Evolutionary conservation across 2,888 invertebrate species (phyloP), one percentile per base, ranked within the genome.

Genomic region (Macrosoma leucophasiata): DNA sequence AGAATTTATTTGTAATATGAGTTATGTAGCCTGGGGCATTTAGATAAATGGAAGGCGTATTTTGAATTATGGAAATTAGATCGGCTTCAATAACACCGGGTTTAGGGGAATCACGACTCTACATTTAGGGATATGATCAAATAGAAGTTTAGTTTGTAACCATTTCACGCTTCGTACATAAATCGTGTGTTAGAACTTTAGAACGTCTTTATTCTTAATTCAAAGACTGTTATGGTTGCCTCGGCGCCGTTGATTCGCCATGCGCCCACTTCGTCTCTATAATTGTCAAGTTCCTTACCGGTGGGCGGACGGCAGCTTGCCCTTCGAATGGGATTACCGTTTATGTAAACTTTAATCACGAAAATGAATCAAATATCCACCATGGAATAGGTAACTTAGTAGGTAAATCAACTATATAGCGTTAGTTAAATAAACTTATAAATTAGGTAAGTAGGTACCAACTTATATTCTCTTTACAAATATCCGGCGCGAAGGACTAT

Each of bases 201-300:
- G 28, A 25, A 36, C 28, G 38, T 29, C n/a, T n/a, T n/a, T n/a
- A n/a, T n/a, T n/a, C 34, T 35, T 33, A 33, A 34, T 37, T 35
- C 22, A 33, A 32, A 24, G 39, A 43, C 41, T 36, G 55, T 56
- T 60, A 62, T 55, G 58, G 60, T 45, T 45, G 51, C 49, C 50
- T 46, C 53, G 65, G 65, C 72, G 67, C 66, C 64, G 59, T 40
- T 36, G 49, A 65, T 68, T 69, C 59, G 69, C 55, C 47, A 58
- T 54, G 62, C 68, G 50, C 41, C 62, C 58, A 60, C 71, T 38
- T 43, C 52, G 46, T 28, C 41, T 41, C 52, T 53, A 46, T 59
- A 60, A 66, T 62, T 61, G 58, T 56, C 27, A 45, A 47, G 48
- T 41, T 44, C 42, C 44, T 45, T 44, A 41, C 41, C 29, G 36